These are phyloP conservation scores for Dreissena rostriformis DNA, from an alignment of 1,140 invertebrate species.

Conservation along the genomic window DNA sequence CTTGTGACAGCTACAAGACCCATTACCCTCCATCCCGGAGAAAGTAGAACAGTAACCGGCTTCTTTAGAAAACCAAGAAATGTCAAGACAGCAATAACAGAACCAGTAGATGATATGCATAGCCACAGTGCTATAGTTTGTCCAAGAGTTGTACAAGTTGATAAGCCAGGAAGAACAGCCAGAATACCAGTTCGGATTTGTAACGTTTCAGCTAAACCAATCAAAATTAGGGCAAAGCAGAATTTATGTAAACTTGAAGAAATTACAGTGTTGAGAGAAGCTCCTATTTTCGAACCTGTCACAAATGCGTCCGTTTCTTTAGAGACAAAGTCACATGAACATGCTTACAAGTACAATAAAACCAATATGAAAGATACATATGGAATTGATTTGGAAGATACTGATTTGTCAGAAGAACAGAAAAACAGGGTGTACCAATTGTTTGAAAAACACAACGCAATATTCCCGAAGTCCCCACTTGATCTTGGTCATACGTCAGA, in stretches of 20 bases:
- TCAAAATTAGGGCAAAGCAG: slow-evolving; percentile 24
- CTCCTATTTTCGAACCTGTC: slow-evolving; percentile 2
- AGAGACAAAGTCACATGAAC: no score
- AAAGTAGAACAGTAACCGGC: slow-evolving; percentile 14
- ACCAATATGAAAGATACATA: no score
- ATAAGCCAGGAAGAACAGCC: neutral
- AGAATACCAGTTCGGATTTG: slow-evolving; percentile 47
- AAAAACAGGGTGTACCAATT: no score
- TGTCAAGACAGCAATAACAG: neutral
- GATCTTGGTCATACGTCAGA: no score
- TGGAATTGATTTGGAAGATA: no score
- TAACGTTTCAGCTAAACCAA: slow-evolving; percentile 44
- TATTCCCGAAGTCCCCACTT: no score
- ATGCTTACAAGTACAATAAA: no score
- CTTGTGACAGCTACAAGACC: slow-evolving; percentile 15
- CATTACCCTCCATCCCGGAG: neutral
- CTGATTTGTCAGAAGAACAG: no score
- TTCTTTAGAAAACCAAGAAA: neutral
- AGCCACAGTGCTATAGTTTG: neutral
- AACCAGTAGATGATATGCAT: neutral
- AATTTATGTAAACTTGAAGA: slow-evolving; percentile 28
- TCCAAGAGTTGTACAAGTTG: slow-evolving; percentile 53
- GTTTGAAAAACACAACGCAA: no score
- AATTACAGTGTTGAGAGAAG: slow-evolving; percentile 32
- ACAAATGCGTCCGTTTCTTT: no score